These are phyloP conservation scores for Astropecten irregularis DNA, from an alignment of 53 echinoderm and acorn worm species.

Conservation along the genomic window DNA sequence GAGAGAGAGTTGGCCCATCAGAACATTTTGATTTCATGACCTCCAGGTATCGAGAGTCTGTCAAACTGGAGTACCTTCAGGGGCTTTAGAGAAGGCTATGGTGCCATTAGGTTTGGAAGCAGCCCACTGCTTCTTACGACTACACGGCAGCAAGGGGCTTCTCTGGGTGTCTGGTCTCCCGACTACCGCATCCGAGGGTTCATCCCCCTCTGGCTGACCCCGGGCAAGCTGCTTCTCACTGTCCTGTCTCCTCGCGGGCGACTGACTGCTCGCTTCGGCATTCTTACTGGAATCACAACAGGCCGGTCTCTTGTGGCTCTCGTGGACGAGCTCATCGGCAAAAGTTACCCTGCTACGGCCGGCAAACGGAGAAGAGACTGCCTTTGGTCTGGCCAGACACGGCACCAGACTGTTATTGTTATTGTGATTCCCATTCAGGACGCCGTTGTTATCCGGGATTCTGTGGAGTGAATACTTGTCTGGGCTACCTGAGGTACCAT, in stretches of 20 bases:
- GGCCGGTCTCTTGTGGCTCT: conserved; percentile 8
- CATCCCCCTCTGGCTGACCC: neutral
- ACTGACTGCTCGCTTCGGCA: neutral
- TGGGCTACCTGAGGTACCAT: neutral
- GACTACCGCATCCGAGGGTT: neutral
- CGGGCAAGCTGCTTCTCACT: neutral
- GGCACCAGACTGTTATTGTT: conserved; percentile 32
- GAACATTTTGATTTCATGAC: too few relatives aligned
- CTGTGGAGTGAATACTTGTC: neutral
- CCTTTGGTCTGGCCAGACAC: neutral
- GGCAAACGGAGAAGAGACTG: neutral
- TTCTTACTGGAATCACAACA: conserved; percentile 27
- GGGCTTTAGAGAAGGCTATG: conserved; percentile 70
- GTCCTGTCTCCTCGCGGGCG: conserved; percentile 14
- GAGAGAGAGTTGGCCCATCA: too few relatives aligned
- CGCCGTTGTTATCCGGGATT: conserved; percentile 3
- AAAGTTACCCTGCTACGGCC: conserved; percentile 56
- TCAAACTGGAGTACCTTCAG: conserved; percentile 77
- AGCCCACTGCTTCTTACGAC: conserved; percentile 23
- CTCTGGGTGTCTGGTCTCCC: conserved; percentile 22
- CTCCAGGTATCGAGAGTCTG: conserved; percentile 49
- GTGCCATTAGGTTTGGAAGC: conserved; percentile 55
- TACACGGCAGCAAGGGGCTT: conserved; percentile 36
- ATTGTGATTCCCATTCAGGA: conserved; percentile 29
- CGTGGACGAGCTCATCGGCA: conserved; percentile 31